These are phyloP conservation scores for Leptobrachium leishanense DNA, from an alignment of 2,113 vertebrate species.

Conservation along the genomic window DNA sequence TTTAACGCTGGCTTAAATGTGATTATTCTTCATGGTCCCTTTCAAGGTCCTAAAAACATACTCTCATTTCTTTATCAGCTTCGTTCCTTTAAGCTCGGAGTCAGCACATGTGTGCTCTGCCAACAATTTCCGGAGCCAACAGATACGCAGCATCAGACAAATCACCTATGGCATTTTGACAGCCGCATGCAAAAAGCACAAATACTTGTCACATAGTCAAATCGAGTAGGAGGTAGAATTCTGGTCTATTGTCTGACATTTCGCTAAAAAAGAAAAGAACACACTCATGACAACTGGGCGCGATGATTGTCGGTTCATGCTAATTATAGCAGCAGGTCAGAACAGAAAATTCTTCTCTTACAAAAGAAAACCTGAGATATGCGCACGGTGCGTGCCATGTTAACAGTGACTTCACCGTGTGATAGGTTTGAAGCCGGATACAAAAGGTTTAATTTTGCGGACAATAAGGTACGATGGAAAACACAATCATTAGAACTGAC, in stretches of 20 bases:
- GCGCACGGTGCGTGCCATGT: neutral
- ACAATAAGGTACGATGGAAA: too few species aligned
- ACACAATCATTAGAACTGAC: too few species aligned
- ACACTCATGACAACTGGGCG: conserved; percentile 24
- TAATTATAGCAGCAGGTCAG: neutral
- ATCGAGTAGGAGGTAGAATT: conserved; percentile 1
- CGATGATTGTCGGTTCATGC: conserved; percentile 1
- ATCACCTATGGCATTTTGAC: conserved; percentile 37
- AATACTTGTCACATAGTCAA: conserved; percentile 9
- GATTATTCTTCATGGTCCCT: too few species aligned
- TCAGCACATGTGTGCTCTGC: neutral
- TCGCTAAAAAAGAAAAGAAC: neutral
- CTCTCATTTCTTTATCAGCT: neutral
- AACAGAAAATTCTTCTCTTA: neutral
- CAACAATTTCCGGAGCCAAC: conserved; percentile 3
- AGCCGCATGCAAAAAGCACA: conserved; percentile 22
- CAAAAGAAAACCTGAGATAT: neutral
- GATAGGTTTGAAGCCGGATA: neutral
- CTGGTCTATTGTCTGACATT: conserved; percentile 21
- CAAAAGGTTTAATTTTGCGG: too few species aligned
- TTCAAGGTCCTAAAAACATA: too few species aligned
- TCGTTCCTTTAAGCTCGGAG: neutral
- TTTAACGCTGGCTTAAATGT: too few species aligned
- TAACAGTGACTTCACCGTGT: neutral
- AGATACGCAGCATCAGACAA: conserved; percentile 13